Evolutionary conservation across 2,797 vertebrate species (phyloP).

Genomic region (Phylloscopus collybita): DNA sequence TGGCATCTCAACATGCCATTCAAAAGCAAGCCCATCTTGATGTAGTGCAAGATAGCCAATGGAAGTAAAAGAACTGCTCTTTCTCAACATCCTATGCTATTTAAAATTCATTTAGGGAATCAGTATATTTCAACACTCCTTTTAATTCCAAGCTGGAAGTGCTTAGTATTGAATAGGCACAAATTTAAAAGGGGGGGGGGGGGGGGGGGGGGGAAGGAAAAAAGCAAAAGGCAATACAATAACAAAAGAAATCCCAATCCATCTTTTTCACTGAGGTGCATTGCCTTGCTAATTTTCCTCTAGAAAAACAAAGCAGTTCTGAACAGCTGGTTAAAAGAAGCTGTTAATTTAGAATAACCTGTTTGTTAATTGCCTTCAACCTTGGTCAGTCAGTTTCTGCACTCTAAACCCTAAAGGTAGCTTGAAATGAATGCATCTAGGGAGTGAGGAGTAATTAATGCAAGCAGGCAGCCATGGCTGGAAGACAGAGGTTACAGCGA

Average conservation of each 20-base stretch:
- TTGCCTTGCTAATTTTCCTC: not conserved
- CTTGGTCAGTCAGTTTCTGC: slow-evolving; percentile 75
- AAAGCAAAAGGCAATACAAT: not conserved
- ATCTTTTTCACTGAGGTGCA: not conserved
- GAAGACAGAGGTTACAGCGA: slow-evolving; percentile 78
- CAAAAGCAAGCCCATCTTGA: not conserved
- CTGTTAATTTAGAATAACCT: slow-evolving; percentile 80
- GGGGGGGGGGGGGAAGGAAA: too few species aligned
- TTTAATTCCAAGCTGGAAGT: slow-evolving; percentile 23
- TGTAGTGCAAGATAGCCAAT: not conserved
- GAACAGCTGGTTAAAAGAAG: slow-evolving; percentile 69
- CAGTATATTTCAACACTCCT: not conserved
- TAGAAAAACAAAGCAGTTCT: not conserved
- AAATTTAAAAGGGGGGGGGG: not conserved
- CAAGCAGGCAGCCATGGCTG: slow-evolving; percentile 77
- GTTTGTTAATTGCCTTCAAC: slow-evolving; percentile 83
- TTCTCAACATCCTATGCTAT: not conserved
- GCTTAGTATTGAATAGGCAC: not conserved
- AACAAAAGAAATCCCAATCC: not conserved
- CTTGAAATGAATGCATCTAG: slow-evolving; percentile 67
- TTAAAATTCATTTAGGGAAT: not conserved
- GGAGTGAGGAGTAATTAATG: slow-evolving; percentile 82
- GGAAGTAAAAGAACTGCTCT: not conserved
- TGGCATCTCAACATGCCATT: not conserved
- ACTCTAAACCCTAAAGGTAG: slow-evolving; percentile 77